Conservation (phyloP, 1,140 invertebrate species). For the Drosophila kurseongensis region DNA sequence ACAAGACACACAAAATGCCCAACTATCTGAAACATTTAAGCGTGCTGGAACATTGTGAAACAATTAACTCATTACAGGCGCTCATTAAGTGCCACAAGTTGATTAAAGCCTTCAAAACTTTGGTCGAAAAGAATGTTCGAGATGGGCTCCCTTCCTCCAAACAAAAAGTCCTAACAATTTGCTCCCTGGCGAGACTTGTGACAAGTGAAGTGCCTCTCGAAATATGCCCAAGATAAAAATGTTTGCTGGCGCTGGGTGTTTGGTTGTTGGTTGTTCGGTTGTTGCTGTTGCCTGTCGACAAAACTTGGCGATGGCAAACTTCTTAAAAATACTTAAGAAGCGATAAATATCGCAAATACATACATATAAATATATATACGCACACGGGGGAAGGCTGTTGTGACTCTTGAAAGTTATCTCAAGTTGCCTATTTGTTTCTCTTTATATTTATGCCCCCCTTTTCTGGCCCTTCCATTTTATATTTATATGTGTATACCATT, state of each 20-base stretch:
- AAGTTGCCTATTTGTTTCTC: constrained; percentile 77
- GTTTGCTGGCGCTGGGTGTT: constrained; percentile 56
- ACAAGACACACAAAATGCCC: not conserved
- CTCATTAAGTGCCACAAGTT: constrained; percentile 74
- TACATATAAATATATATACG: constrained; percentile 20
- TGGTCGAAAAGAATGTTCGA: constrained; percentile 54
- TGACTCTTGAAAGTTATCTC: constrained; percentile 69
- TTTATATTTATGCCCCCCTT: constrained; percentile 16
- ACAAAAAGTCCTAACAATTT: constrained; percentile 17
- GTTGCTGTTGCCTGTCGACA: constrained; percentile 35
- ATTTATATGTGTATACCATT: not conserved
- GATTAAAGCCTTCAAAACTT: constrained; percentile 80
- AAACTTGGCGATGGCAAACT: constrained; percentile 74
- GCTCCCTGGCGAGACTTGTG: constrained; percentile 37
- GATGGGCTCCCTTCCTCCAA: not conserved
- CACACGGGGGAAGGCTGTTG: constrained; percentile 35
- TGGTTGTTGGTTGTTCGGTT: constrained; percentile 44
- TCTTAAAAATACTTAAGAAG: constrained; percentile 81
- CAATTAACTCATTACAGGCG: constrained; percentile 76
- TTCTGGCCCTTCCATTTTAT: not conserved
- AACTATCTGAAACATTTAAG: constrained; percentile 22
- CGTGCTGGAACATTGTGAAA: constrained; percentile 40
- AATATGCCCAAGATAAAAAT: constrained; percentile 76
- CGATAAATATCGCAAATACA: constrained; percentile 73
- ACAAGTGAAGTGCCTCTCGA: constrained; percentile 76